Base-by-base conservation (phyloP, 1,140 invertebrate genomes). In the Spodoptera litura region DNA sequence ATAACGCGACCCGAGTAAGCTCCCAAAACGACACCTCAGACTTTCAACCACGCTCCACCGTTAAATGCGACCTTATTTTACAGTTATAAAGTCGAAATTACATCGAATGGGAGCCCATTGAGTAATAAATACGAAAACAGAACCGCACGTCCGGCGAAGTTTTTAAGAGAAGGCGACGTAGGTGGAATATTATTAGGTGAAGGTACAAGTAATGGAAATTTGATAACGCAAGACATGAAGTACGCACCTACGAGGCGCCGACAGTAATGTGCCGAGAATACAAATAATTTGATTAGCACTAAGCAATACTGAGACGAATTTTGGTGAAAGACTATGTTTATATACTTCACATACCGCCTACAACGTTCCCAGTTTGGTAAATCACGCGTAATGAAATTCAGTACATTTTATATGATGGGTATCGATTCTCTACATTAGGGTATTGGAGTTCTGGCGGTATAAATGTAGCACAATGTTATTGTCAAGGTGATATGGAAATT, bases 1-100 rank as follows among this genome's bases (percentile, higher is more conserved):
- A 88, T 88, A 88, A 87, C 85, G 81, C 81, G 85, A 85, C 87
- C 85, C 84, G 52, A 85, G 83, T 87, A 88, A 88, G 85, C 85
- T 85, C 84, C 85, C 83, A 82, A 82, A 85, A 88, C 85, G 85
- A 85, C 85, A 88, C 85, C 87, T 87, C 84, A 87, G 79, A 84
- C 81, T 79, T 83, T 73, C 78, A n/a, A 66, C 51, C 0, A 49
- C 20, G 12, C 9, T n/a, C 13, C 10, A 27, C 44, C 9, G 38
- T 25, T 3, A 84, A 81, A 81, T 79, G 13, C 35, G 38, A 81
- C 84, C 77, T 59, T 84, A 72, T 55, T 25, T 51, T 12, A 20
- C 62, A 78, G 59, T 9, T 10, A 80, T 53, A 81, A 13, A 70
- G 56, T 71, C n/a, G 55, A 83, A 49, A 71, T 76, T 77, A 73